phyloP scores from a whole-genome alignment of 2,888 invertebrate genomes.

The Arctia plantaginis region DNA sequence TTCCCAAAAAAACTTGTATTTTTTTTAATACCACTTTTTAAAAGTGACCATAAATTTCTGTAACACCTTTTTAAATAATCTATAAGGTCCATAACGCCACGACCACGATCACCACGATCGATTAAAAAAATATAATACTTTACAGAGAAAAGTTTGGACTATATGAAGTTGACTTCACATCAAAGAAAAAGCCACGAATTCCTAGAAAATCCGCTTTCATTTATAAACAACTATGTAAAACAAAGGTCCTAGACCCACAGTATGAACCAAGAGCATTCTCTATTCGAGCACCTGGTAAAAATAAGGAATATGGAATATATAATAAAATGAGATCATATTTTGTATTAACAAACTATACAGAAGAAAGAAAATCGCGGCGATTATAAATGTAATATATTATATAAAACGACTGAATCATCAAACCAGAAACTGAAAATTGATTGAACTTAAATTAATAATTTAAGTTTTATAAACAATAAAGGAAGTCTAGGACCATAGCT shows the following conservation, averaged over 20 bases:
- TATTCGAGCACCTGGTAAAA: neutral
- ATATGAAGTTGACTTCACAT: slow-evolving; percentile 88
- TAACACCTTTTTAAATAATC: neutral
- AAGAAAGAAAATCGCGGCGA: neutral
- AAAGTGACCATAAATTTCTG: no score
- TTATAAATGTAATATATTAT: neutral
- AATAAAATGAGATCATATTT: neutral
- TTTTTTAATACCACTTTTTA: no score
- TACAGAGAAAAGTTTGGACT: slow-evolving; percentile 88
- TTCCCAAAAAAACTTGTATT: no score
- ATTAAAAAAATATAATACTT: neutral
- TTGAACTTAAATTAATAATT: neutral
- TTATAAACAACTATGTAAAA: slow-evolving; percentile 80
- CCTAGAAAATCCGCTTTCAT: slow-evolving; percentile 87
- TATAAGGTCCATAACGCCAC: neutral
- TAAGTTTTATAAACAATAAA: no score
- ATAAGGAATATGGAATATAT: neutral
- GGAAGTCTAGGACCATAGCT: no score
- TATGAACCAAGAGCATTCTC: slow-evolving; percentile 53
- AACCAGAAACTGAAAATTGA: neutral
- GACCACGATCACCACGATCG: neutral
- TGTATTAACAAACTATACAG: neutral
- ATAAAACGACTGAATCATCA: neutral
- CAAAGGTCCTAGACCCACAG: slow-evolving; percentile 60
- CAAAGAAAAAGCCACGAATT: slow-evolving; percentile 85